Evolutionary conservation across 2,113 vertebrate species (phyloP).

Genomic region (Grammomys dolichurus): DNA sequence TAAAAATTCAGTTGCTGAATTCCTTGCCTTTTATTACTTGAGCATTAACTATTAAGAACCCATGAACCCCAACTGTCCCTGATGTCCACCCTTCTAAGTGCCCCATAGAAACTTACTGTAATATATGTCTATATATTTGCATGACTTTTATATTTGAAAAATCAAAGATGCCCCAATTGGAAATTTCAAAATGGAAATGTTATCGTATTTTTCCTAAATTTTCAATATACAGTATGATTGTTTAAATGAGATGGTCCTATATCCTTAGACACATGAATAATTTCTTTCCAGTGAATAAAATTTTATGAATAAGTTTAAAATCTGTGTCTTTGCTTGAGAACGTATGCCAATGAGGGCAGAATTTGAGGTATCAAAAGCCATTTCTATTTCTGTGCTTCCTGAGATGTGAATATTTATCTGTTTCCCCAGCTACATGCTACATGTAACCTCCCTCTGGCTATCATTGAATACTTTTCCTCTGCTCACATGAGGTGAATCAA

Average conservation of each 20-base stretch:
- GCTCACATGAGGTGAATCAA: background rate
- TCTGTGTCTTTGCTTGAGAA: background rate
- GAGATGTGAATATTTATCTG: background rate
- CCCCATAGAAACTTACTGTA: background rate
- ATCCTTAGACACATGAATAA: background rate
- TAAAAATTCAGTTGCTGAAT: background rate
- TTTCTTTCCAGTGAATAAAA: background rate
- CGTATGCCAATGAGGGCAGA: background rate
- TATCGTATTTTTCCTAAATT: background rate
- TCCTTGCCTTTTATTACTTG: background rate
- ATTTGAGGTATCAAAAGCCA: background rate
- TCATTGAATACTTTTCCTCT: background rate
- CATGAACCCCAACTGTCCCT: accelerated
- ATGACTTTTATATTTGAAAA: background rate
- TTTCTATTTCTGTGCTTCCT: background rate
- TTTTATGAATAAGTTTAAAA: background rate
- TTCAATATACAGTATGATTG: background rate
- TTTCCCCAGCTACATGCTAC: background rate
- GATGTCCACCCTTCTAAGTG: background rate
- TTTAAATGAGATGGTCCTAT: background rate
- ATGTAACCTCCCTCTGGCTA: background rate
- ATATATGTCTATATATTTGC: background rate
- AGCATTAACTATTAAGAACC: background rate
- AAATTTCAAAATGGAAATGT: background rate
- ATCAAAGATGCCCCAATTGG: background rate